These are phyloP conservation scores for Sesia apiformis DNA, from an alignment of 2,888 invertebrate genomes.

Conservation along the genomic window DNA sequence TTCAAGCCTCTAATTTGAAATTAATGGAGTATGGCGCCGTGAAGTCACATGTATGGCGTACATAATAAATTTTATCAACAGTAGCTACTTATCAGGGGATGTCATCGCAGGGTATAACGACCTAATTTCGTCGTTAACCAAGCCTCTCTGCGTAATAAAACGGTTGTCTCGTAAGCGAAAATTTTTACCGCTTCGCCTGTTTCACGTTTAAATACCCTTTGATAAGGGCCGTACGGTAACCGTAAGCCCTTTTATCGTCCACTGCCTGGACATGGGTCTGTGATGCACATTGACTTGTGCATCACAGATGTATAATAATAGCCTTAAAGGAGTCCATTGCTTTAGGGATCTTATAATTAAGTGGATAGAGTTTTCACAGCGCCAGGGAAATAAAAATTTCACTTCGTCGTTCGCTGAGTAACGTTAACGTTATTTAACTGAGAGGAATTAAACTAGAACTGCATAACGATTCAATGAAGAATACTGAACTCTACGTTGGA, in stretches of 20 bases:
- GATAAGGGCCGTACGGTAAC: constrained; percentile 10
- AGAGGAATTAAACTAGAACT: not conserved
- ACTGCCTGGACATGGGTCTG: no score
- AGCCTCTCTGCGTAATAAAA: constrained; percentile 25
- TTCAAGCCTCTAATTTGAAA: no score
- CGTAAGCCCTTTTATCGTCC: not conserved
- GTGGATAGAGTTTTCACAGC: constrained; percentile 12
- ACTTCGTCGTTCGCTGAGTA: not conserved
- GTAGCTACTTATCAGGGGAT: constrained; percentile 18
- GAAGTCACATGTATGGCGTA: not conserved
- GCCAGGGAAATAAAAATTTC: not conserved
- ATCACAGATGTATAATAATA: no score
- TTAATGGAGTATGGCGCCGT: no score
- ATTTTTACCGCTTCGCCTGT: constrained; percentile 20
- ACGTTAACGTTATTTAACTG: not conserved
- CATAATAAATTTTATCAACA: constrained; percentile 14
- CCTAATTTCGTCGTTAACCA: constrained; percentile 24
- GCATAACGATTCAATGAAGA: not conserved
- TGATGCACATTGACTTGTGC: no score
- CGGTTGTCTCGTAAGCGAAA: constrained; percentile 20
- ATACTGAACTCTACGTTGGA: not conserved
- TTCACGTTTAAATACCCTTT: constrained; percentile 11
- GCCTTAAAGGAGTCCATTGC: no score
- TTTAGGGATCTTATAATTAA: constrained; percentile 16
- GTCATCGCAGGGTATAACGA: constrained; percentile 20